Evolutionary conservation across 2,113 vertebrate species (phyloP).

Genomic region (Empidonax alnorum): DNA sequence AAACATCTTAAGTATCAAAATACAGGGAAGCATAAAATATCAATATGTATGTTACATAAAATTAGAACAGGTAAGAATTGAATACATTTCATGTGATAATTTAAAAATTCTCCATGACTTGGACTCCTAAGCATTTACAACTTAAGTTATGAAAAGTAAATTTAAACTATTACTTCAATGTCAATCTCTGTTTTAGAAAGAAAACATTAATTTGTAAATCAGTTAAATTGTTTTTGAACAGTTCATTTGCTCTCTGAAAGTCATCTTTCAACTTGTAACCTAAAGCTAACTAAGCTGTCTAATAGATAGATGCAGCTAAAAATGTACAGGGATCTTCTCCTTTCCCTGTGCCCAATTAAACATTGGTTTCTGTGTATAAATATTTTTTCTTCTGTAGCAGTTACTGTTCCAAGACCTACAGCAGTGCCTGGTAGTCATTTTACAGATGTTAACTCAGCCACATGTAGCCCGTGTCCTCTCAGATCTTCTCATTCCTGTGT

Average conservation of each 20-base stretch:
- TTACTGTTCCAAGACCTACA: neutral
- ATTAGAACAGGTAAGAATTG: neutral
- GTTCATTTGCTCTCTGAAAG: neutral
- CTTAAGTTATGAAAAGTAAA: neutral
- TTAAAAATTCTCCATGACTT: neutral
- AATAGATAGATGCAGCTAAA: neutral
- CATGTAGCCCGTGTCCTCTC: fast-evolving
- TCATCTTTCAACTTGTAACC: neutral
- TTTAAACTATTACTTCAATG: neutral
- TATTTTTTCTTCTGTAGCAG: neutral
- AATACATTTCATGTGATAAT: neutral
- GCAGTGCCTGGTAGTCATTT: neutral
- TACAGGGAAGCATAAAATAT: neutral
- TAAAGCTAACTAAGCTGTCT: neutral
- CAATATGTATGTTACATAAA: neutral
- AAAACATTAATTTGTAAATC: neutral
- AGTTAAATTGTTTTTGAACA: neutral
- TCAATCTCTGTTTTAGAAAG: neutral
- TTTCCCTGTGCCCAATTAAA: neutral
- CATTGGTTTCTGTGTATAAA: neutral
- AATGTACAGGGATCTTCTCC: neutral
- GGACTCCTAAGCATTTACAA: neutral
- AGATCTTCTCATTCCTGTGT: neutral
- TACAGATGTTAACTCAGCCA: neutral
- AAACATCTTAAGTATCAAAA: neutral